Evolutionary conservation across 1,140 invertebrate genomes (phyloP), one percentile per base, ranked within the genome.

Genomic region (Drosophila parvula): DNA sequence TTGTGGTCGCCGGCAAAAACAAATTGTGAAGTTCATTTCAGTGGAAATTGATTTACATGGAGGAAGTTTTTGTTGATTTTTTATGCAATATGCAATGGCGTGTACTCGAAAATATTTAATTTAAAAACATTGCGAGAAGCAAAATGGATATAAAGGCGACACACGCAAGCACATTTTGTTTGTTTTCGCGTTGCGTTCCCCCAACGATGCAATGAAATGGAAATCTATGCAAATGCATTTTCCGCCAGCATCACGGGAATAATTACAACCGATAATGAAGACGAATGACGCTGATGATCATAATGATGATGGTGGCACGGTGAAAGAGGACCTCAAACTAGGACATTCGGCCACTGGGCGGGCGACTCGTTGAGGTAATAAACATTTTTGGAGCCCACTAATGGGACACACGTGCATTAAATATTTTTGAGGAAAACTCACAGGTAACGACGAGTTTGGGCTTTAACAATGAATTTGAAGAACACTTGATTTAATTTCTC

Each of bases 1-100:
- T 34, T 65, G 38, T 56, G 67, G 27, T 53, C 27, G 45, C 64
- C 45, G 55, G 16, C 75, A 43, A 65, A 53, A 53, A 47, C 53
- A 64, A 89, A 89, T 78, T 84, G 32, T 53, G 65, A 88, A 88
- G 77, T 88, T 84, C 78, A 79, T 69, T 84, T 78, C 69, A 65
- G 55, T 88, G 69, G 59, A 88, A 88, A 88, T 89, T 89, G 84
- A 88, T 88, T 89, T 88, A 89, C 80, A 84, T 80, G 84, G 68
- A 65, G 22, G 22, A 74, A 68, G 68, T 74, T 79, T 74, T 47
- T 47, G 59, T 55, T 68, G 38, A 44, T 65, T 50, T 65, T 63
- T 67, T 40, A 22, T 45, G 70, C 18, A 45, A 67, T 68, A 64
- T 79, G 53, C 59, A 74, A 34, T 28, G 70, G 55, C 67, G 59